Percentiles rank a stretch among this genome's conserved stretches.
Evolutionary conservation across 2,797 vertebrate species (phyloP).

Genomic region (Artibeus lituratus): DNA sequence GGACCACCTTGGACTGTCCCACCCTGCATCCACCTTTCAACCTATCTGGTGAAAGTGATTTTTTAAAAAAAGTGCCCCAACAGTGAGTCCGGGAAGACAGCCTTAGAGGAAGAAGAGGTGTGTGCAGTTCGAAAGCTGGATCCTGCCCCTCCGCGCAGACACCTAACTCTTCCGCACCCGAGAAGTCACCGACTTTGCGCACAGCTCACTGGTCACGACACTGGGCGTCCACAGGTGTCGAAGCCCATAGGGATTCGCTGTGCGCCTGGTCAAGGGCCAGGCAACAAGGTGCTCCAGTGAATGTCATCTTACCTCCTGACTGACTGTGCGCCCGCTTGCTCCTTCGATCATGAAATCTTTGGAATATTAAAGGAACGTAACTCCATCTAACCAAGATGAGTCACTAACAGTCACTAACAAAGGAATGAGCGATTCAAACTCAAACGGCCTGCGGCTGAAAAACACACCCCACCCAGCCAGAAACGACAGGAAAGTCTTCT

Average conservation of each 20-base stretch:
- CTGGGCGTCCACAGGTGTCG: slow-evolving; percentile 37
- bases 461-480: slow-evolving; percentile 72
- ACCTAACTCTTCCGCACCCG: neutral
- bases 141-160: neutral
- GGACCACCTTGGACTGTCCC: neutral
- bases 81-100: neutral
- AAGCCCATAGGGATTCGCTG: slow-evolving; percentile 54
- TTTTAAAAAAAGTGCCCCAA: neutral
- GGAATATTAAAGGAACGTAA: slow-evolving; percentile 76
- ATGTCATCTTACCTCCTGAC: slow-evolving; percentile 67
- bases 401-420: slow-evolving; percentile 76
- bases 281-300: slow-evolving; percentile 68
- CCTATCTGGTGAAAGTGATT: neutral
- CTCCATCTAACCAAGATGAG: slow-evolving; percentile 78
- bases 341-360: slow-evolving; percentile 75
- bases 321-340: slow-evolving; percentile 63
- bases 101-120: neutral
- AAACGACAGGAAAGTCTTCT: slow-evolving; percentile 74
- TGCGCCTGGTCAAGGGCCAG: slow-evolving; percentile 23
- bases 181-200: neutral
- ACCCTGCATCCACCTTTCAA: neutral
- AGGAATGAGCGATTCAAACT: slow-evolving; percentile 81
- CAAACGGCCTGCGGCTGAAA: slow-evolving; percentile 71
- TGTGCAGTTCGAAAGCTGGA: neutral
- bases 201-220: slow-evolving; percentile 34